Percentiles rank a stretch among this genome's conserved stretches.
These are phyloP conservation scores for Chamaetylas fuelleborni DNA, from an alignment of 2,113 vertebrate species.

Conservation along the genomic window DNA sequence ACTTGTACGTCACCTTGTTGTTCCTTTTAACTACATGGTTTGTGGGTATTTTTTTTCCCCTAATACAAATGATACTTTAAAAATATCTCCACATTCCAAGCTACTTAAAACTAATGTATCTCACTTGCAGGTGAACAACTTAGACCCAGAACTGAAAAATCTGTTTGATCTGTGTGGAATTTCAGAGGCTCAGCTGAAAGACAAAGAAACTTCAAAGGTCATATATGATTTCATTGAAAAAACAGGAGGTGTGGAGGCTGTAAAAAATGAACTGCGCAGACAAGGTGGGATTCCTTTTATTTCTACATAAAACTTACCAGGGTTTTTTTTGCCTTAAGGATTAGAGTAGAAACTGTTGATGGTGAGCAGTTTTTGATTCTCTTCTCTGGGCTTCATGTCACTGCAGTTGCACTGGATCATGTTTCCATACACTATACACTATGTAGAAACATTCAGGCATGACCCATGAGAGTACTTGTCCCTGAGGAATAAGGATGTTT, in stretches of 20 bases:
- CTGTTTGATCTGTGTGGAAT: conserved; percentile 97
- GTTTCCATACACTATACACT: neutral
- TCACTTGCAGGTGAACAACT: conserved; percentile 89
- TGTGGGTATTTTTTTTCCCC: neutral
- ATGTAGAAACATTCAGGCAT: neutral
- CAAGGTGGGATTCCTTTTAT: conserved; percentile 82
- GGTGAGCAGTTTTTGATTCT: neutral
- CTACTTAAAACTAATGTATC: neutral
- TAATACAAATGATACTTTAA: neutral
- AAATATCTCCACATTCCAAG: neutral
- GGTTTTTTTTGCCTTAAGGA: neutral
- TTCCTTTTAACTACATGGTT: neutral
- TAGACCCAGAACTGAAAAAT: conserved; percentile 97
- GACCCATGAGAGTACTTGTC: neutral
- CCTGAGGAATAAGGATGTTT: neutral
- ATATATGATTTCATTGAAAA: conserved; percentile 99
- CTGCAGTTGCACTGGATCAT: neutral
- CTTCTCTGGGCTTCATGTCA: neutral
- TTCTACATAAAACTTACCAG: neutral
- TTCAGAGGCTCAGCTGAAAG: conserved; percentile 96
- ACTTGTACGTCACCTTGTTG: neutral
- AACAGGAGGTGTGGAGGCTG: conserved; percentile 96
- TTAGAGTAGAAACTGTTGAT: neutral
- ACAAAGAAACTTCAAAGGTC: conserved; percentile 96
- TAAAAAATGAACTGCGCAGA: conserved; percentile 94